Percentiles rank a stretch among this genome's conserved stretches.
Conservation (phyloP, 2,797 vertebrate species). For the Sebastes oblongus region DNA sequence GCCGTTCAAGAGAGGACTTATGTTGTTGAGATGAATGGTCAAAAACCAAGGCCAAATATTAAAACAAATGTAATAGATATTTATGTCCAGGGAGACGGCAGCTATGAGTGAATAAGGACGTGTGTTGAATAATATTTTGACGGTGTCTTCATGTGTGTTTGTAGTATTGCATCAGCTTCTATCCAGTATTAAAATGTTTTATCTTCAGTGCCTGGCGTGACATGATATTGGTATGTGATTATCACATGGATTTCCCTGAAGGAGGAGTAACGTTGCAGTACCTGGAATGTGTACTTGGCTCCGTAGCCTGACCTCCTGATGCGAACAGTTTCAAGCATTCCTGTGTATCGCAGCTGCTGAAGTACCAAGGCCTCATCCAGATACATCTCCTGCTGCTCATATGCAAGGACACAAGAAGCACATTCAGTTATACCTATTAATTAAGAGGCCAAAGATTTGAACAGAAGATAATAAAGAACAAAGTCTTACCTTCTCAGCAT, state of each 20-base stretch:
- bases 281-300: conserved; percentile 98
- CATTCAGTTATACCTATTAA: neutral
- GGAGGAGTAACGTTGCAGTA: conserved; percentile 56
- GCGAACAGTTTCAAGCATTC: conserved; percentile 97
- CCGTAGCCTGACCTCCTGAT: conserved; percentile 97
- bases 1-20: neutral
- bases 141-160: neutral
- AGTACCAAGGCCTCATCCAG: conserved; percentile 93
- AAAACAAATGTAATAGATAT: neutral
- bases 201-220: neutral
- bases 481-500: conserved; percentile 90
- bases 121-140: neutral
- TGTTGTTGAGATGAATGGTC: neutral
- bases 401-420: conserved; percentile 17
- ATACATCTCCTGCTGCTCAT: conserved; percentile 90
- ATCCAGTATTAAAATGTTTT: neutral
- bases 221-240: neutral
- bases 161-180: neutral
- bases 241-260: neutral
- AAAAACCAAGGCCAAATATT: neutral
- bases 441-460: neutral
- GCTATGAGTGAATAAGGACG: too few species aligned
- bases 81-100: neutral
- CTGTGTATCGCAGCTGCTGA: conserved; percentile 96
- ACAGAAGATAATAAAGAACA: neutral